phyloP scores from a whole-genome alignment of 2,888 invertebrate genomes.

The Tricholauxania praeusta region DNA sequence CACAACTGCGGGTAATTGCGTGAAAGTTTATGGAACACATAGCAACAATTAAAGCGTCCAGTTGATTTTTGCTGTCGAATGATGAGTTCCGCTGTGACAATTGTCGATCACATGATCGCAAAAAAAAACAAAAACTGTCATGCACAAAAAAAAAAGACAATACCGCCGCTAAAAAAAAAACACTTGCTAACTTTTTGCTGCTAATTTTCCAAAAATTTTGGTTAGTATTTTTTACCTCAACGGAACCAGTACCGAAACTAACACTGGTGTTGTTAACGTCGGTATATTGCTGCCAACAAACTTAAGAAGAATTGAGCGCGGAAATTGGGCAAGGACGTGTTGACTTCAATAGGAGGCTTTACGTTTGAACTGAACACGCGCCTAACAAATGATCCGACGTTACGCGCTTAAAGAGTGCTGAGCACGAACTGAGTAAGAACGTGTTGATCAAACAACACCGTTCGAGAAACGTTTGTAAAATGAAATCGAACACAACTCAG shows the following conservation, averaged over 20 bases:
- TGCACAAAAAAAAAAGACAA: too few species aligned
- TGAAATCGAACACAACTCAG: slow-evolving; percentile 1
- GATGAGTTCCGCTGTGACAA: neutral
- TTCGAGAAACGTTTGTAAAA: slow-evolving; percentile 1
- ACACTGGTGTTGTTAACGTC: neutral
- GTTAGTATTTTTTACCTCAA: neutral
- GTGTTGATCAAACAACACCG: slow-evolving; percentile 5
- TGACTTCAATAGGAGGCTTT: neutral
- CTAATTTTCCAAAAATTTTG: neutral
- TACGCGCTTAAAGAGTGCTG: slow-evolving; percentile 44
- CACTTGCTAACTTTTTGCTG: neutral
- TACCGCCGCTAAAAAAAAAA: too few species aligned
- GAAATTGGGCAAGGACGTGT: neutral
- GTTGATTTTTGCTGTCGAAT: neutral
- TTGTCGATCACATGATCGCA: neutral
- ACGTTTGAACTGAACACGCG: neutral
- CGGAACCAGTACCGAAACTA: neutral
- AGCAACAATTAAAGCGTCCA: slow-evolving; percentile 7
- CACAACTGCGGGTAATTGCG: neutral
- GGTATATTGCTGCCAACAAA: neutral
- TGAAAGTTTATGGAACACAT: neutral
- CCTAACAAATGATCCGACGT: slow-evolving; percentile 18
- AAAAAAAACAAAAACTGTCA: neutral
- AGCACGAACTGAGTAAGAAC: slow-evolving; percentile 37
- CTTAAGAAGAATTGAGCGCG: neutral